A percentile compares a stretch with the other conserved stretches of the same genome.
phyloP scores from a whole-genome alignment of 2,888 invertebrate genomes.

The Microchrysa polita region DNA sequence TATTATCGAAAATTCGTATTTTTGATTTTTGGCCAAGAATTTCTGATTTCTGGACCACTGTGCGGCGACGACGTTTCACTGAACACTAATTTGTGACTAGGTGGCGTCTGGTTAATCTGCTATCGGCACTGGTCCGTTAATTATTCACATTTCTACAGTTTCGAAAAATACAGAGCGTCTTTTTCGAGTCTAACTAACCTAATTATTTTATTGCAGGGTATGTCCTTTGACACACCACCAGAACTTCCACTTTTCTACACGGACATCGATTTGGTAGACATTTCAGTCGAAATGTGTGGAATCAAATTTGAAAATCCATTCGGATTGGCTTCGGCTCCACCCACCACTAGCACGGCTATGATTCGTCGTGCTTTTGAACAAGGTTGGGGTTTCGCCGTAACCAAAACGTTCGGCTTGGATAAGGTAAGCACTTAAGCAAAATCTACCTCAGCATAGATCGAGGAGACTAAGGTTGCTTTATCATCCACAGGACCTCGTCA shows the following conservation, averaged over 20 bases:
- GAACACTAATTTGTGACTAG: too few species aligned
- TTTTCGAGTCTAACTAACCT: neutral
- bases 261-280: conserved; percentile 91
- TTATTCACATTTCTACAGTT: neutral
- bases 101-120: too few species aligned
- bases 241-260: conserved; percentile 91
- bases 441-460: too few species aligned
- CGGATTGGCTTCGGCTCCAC: conserved; percentile 96
- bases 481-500: conserved; percentile 82
- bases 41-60: too few species aligned
- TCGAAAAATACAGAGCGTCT: too few species aligned
- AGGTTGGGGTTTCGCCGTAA: conserved; percentile 98
- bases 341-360: conserved; percentile 94
- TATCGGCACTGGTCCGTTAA: too few species aligned
- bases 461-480: too few species aligned
- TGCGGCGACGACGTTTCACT: too few species aligned
- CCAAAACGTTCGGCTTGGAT: conserved; percentile 94
- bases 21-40: too few species aligned
- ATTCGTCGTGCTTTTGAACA: conserved; percentile 93
- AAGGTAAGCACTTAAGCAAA: conserved; percentile 71
- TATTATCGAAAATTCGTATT: too few species aligned
- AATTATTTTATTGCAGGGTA: conserved; percentile 64
- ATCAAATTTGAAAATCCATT: conserved; percentile 96
- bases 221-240: conserved; percentile 72
- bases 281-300: conserved; percentile 93